Evolutionary conservation across 2,888 invertebrate species (phyloP).

Genomic region (Drosophila peninsularis): DNA sequence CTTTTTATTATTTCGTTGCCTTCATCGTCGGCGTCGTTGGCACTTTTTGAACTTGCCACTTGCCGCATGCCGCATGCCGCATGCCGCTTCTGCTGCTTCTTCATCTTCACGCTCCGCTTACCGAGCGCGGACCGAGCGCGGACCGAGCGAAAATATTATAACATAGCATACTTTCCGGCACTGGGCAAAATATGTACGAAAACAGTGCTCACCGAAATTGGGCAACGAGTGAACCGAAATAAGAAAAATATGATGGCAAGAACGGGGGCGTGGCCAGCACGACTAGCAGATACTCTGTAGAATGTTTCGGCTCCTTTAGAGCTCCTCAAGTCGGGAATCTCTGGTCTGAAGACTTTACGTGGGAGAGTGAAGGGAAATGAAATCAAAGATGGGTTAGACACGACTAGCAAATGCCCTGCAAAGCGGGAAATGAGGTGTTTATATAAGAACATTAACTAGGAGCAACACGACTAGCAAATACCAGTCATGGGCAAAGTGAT

Average conservation of each 20-base stretch:
- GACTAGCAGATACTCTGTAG: constrained; percentile 11
- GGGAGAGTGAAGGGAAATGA: background rate
- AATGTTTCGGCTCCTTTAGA: too few relatives aligned
- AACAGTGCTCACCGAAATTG: constrained; percentile 50
- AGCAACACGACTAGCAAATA: background rate
- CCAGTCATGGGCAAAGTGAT: background rate
- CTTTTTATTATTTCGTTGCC: constrained; percentile 74
- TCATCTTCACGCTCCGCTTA: constrained; percentile 1
- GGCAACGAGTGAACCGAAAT: constrained; percentile 45
- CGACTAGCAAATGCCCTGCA: constrained; percentile 1
- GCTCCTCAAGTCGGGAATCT: background rate
- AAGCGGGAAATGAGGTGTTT: too few relatives aligned
- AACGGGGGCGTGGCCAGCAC: background rate
- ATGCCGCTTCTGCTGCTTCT: background rate
- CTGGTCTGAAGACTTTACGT: background rate
- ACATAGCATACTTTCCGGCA: constrained; percentile 58
- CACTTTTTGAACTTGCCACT: constrained; percentile 68
- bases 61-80: constrained; percentile 21
- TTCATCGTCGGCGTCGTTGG: constrained; percentile 62
- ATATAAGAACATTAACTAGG: too few relatives aligned
- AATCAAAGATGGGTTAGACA: background rate
- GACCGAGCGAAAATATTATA: constrained; percentile 50
- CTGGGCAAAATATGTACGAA: constrained; percentile 48
- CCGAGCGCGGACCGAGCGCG: background rate
- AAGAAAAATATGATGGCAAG: constrained; percentile 25